Evolutionary conservation across 2,113 vertebrate genomes (phyloP).

Genomic region (Fregetta grallaria): DNA sequence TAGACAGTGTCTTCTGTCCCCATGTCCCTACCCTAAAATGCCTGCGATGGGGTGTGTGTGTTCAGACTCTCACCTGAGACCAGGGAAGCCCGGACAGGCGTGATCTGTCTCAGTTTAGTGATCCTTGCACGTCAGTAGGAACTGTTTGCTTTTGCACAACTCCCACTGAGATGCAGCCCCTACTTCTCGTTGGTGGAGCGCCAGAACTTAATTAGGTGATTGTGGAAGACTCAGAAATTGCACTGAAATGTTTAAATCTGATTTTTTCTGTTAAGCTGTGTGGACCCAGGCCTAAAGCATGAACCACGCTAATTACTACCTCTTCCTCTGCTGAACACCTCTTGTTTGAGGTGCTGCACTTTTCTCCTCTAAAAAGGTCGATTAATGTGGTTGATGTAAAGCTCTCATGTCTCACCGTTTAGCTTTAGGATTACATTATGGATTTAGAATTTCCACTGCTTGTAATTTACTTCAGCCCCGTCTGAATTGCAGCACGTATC

Average conservation of each 20-base stretch:
- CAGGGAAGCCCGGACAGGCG: accelerated
- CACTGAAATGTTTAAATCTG: background rate
- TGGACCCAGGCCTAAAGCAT: background rate
- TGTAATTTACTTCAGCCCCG: background rate
- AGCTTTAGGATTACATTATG: background rate
- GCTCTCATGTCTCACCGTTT: background rate
- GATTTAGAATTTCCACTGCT: background rate
- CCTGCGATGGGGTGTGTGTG: accelerated
- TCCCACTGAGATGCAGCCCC: background rate
- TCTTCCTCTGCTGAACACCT: background rate
- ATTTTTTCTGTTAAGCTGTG: background rate
- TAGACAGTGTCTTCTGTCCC: background rate
- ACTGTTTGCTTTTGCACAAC: background rate
- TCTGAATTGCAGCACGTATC: background rate
- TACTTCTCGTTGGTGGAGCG: accelerated
- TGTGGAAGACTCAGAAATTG: background rate
- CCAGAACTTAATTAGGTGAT: background rate
- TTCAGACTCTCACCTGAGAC: background rate
- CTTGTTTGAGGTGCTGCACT: background rate
- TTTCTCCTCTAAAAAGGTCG: background rate
- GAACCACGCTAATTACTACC: background rate
- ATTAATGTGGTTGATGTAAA: background rate
- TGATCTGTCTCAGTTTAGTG: background rate
- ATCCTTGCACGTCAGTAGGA: background rate
- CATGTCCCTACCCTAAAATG: background rate